Conservation (phyloP, 1,140 invertebrate genomes). For the Ladona fulva region DNA sequence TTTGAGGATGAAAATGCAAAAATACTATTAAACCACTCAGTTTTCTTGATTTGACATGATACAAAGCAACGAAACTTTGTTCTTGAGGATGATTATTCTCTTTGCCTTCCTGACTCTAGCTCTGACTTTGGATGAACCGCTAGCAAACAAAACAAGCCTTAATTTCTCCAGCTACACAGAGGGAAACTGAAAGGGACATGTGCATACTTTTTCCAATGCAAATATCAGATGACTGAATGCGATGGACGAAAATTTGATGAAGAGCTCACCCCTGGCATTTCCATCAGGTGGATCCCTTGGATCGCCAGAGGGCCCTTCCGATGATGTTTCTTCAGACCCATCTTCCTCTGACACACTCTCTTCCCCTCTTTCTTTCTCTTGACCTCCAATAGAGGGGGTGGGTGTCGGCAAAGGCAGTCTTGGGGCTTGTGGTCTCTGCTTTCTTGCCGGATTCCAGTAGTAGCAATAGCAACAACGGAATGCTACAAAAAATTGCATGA, state of each 20-base stretch:
- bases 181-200: too few species aligned
- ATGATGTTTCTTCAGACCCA: neutral
- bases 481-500: constrained; percentile 34
- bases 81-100: too few species aligned
- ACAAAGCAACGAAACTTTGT: too few species aligned
- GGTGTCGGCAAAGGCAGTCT: constrained; percentile 26
- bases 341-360: neutral
- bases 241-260: neutral
- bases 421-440: constrained; percentile 68
- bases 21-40: too few species aligned
- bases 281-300: neutral
- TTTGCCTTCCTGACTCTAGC: too few species aligned
- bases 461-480: constrained; percentile 86
- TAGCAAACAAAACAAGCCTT: too few species aligned
- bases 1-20: too few species aligned
- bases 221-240: too few species aligned
- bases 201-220: too few species aligned
- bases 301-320: neutral
- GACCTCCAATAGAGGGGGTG: neutral
- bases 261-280: neutral
- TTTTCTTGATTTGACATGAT: too few species aligned
- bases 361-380: neutral
- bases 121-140: too few species aligned
- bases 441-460: constrained; percentile 69
- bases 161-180: too few species aligned